These are phyloP conservation scores for Hydrochoerus hydrochaeris DNA, from an alignment of 2,113 vertebrate genomes.

Conservation along the genomic window DNA sequence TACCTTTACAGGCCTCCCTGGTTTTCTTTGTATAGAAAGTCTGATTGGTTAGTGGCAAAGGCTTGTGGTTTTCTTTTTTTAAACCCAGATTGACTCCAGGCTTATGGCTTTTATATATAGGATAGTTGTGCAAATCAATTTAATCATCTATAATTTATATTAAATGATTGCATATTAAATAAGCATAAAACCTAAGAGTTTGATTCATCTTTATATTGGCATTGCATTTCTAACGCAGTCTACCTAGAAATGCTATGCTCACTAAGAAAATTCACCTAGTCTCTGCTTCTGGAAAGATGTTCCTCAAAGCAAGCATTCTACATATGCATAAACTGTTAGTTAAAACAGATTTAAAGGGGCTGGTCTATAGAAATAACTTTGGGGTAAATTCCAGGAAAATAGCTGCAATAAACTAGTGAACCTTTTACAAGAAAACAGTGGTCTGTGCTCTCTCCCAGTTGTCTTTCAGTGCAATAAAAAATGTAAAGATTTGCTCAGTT, in stretches of 20 bases:
- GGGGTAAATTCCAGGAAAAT: neutral
- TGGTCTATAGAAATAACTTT: neutral
- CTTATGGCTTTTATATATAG: constrained; percentile 42
- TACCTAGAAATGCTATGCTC: constrained; percentile 32
- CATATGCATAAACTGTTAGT: constrained; percentile 11
- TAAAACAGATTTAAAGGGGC: constrained; percentile 43
- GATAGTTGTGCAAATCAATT: constrained; percentile 72
- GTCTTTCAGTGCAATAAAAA: constrained; percentile 41
- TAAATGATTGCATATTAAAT: constrained; percentile 64
- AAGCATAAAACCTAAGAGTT: constrained; percentile 48
- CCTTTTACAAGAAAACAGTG: constrained; percentile 19
- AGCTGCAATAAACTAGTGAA: constrained; percentile 2
- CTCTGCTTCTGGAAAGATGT: neutral
- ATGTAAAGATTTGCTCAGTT: constrained; percentile 29
- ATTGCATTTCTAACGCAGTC: neutral
- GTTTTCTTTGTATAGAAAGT: neutral
- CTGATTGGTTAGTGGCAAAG: constrained; percentile 60
- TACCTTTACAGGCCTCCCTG: neutral
- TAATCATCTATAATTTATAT: constrained; percentile 70
- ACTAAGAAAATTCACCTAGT: constrained; percentile 17
- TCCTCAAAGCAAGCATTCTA: constrained; percentile 31
- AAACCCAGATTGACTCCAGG: no score
- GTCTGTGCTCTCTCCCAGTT: neutral
- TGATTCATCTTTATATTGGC: constrained; percentile 53
- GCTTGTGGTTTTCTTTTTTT: constrained; percentile 22